A percentile compares a stretch with the other conserved stretches of the same genome.
These are phyloP conservation scores for Aegithalos caudatus DNA, from an alignment of 2,113 vertebrate genomes.

Conservation along the genomic window DNA sequence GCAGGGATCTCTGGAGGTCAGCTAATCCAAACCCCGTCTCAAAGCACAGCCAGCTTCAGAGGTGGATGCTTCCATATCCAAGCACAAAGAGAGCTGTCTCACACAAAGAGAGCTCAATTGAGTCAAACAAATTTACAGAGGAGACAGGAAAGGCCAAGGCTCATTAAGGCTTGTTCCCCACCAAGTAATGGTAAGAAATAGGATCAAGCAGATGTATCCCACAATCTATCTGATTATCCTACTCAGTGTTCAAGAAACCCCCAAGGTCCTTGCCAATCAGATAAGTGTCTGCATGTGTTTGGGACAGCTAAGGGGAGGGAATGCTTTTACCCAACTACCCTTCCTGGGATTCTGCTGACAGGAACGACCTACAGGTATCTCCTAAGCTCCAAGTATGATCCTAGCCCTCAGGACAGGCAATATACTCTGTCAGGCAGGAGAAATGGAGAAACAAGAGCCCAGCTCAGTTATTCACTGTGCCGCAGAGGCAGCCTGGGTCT, in stretches of 20 bases:
- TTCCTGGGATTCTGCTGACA: neutral
- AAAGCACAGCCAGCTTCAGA: slow-evolving; percentile 57
- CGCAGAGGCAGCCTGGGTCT: neutral
- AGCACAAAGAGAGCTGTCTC: slow-evolving; percentile 7
- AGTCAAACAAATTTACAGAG: slow-evolving; percentile 46
- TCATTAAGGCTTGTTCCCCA: slow-evolving; percentile 55
- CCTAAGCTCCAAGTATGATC: neutral
- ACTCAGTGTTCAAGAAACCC: slow-evolving; percentile 26
- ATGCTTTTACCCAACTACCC: neutral
- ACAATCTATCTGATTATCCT: slow-evolving; percentile 60
- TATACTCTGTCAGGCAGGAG: neutral
- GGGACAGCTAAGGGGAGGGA: neutral
- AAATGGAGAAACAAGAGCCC: neutral
- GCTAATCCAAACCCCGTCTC: slow-evolving; percentile 40
- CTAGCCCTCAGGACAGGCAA: neutral
- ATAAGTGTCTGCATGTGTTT: neutral
- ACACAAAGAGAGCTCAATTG: slow-evolving; percentile 9
- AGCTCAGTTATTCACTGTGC: neutral
- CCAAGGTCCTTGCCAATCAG: slow-evolving; percentile 44
- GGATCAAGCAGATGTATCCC: slow-evolving; percentile 58
- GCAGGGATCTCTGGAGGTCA: slow-evolving; percentile 48
- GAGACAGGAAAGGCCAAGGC: slow-evolving; percentile 55
- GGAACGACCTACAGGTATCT: rapidly evolving
- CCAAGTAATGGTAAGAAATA: slow-evolving; percentile 38
- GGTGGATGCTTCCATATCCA: slow-evolving; percentile 34